These are phyloP conservation scores for Amaurobius ferox DNA, from an alignment of 2,888 invertebrate species.

Conservation along the genomic window DNA sequence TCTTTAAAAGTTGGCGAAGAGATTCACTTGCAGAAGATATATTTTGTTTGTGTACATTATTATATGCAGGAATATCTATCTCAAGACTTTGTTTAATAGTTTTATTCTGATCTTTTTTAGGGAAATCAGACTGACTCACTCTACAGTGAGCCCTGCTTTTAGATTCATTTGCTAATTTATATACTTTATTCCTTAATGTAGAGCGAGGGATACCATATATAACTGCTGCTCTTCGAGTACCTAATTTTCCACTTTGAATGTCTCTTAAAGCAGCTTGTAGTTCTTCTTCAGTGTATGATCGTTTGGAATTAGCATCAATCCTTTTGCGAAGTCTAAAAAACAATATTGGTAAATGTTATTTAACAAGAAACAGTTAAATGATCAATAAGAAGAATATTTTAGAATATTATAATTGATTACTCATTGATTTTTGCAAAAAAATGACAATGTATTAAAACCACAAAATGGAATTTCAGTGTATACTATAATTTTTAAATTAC, in stretches of 20 bases:
- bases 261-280: constrained; percentile 94
- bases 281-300: constrained; percentile 96
- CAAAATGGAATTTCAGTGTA: no score
- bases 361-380: no score
- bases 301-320: constrained; percentile 81
- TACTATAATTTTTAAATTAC: no score
- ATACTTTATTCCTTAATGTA: constrained; percentile 94
- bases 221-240: constrained; percentile 93
- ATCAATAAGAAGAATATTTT: no score
- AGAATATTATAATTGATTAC: no score
- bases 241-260: constrained; percentile 93
- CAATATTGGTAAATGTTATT: no score
- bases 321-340: constrained; percentile 77
- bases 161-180: constrained; percentile 77
- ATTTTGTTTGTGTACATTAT: constrained; percentile 34
- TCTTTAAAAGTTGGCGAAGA: constrained; percentile 74
- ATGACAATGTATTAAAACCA: no score
- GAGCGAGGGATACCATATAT: constrained; percentile 98
- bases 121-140: constrained; percentile 17
- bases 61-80: constrained; percentile 38
- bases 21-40: constrained; percentile 74
- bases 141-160: constrained; percentile 44
- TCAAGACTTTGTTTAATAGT: constrained; percentile 25
- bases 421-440: no score
- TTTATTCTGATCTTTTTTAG: constrained; percentile 50